Conservation (phyloP, 1,140 invertebrate species). For the Hycleus cichorii region DNA sequence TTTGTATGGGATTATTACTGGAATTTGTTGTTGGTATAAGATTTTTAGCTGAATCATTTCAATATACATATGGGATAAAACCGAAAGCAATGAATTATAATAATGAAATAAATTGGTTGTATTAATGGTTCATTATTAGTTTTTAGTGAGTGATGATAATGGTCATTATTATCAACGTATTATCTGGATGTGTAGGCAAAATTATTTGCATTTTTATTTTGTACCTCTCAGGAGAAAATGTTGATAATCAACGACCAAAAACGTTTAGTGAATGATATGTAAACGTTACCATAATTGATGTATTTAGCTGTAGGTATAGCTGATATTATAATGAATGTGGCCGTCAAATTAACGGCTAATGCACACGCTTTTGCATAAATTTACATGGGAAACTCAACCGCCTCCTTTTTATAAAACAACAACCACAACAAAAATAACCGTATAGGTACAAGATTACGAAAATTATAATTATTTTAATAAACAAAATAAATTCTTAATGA, state of each 20-base stretch:
- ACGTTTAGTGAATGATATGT: conserved; percentile 1
- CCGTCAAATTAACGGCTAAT: conserved; percentile 24
- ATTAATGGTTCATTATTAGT: conserved; percentile 40
- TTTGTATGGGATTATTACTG: neutral
- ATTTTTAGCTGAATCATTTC: conserved; percentile 34
- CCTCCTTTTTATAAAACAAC: neutral
- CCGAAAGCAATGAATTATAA: conserved; percentile 35
- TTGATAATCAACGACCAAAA: no score
- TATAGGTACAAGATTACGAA: no score
- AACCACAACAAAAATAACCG: no score
- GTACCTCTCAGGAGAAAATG: neutral
- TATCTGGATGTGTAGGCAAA: conserved; percentile 9
- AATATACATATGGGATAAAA: neutral
- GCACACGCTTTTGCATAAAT: conserved; percentile 19
- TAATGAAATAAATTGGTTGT: conserved; percentile 40
- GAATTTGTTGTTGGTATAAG: conserved; percentile 2
- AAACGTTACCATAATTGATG: conserved; percentile 19
- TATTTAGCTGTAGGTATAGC: conserved; percentile 21
- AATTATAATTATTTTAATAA: no score
- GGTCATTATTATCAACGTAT: conserved; percentile 33
- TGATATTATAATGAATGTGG: conserved; percentile 21
- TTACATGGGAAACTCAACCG: conserved; percentile 19
- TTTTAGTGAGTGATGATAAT: conserved; percentile 39
- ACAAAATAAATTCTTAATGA: no score
- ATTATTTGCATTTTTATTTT: conserved; percentile 28